Percentiles rank a stretch among this genome's conserved stretches.
phyloP scores from a whole-genome alignment of 2,113 vertebrate genomes.

The Barnardius zonarius region DNA sequence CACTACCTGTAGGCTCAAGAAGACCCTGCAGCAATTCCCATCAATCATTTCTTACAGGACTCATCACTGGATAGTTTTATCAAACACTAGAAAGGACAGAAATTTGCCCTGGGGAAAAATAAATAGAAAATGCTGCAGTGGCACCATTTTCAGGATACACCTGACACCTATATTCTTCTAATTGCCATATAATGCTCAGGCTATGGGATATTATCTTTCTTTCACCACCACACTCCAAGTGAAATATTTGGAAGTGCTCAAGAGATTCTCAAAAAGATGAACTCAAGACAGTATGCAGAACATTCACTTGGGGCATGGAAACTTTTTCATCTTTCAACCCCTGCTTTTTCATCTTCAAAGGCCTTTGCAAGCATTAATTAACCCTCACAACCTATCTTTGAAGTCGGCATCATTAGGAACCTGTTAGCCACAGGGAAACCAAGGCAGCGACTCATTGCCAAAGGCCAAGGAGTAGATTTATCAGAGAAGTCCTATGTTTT shows the following conservation, averaged over 20 bases:
- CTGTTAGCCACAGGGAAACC: neutral
- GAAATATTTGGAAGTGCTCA: neutral
- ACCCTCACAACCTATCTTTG: neutral
- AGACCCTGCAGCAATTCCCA: neutral
- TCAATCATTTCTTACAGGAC: too few species aligned
- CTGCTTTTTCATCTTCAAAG: neutral
- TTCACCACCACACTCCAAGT: neutral
- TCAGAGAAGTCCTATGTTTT: neutral
- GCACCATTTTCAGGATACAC: neutral
- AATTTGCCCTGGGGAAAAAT: neutral
- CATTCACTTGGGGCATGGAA: neutral
- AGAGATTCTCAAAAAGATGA: neutral
- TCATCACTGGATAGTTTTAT: neutral
- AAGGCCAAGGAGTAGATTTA: rapidly evolving
- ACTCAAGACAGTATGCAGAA: neutral
- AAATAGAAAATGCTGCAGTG: neutral
- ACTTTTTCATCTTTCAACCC: neutral
- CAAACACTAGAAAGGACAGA: neutral
- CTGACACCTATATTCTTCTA: neutral
- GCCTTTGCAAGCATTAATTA: neutral
- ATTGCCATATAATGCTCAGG: neutral
- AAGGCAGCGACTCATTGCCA: neutral
- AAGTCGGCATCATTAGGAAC: neutral
- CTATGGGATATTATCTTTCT: neutral
- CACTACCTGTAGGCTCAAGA: neutral